Percentiles rank a stretch among this genome's conserved stretches.
These are phyloP conservation scores for Drusus annulatus DNA, from an alignment of 1,140 invertebrate genomes.

Conservation along the genomic window DNA sequence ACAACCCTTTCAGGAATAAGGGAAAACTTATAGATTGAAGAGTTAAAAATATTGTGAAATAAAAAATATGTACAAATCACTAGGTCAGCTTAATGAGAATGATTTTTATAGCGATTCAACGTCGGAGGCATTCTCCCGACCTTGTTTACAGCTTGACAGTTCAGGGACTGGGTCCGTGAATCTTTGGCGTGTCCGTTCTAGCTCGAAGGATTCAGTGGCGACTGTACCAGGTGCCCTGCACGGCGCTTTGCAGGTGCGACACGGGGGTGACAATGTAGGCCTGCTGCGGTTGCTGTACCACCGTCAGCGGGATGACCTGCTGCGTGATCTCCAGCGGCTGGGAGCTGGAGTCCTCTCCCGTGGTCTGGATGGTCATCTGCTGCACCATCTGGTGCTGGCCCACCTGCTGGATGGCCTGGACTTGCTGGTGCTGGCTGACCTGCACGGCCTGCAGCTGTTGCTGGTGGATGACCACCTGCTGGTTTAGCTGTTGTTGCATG, in stretches of 20 bases:
- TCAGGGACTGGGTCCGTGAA: too few relatives aligned
- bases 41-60: too few relatives aligned
- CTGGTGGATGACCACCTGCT: constrained; percentile 65
- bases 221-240: constrained; percentile 69
- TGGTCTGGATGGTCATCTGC: constrained; percentile 67
- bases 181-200: not conserved
- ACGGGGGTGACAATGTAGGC: constrained; percentile 76
- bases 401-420: constrained; percentile 67
- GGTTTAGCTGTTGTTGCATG: constrained; percentile 63
- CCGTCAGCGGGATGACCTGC: constrained; percentile 75
- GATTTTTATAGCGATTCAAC: too few relatives aligned
- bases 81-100: too few relatives aligned
- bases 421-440: constrained; percentile 67
- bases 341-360: constrained; percentile 67
- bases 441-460: constrained; percentile 66
- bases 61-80: too few relatives aligned
- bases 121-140: too few relatives aligned
- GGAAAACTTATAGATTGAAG: too few relatives aligned
- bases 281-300: constrained; percentile 73
- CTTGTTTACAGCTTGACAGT: too few relatives aligned
- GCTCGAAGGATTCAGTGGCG: constrained; percentile 64
- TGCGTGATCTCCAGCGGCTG: constrained; percentile 74
- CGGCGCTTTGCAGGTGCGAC: constrained; percentile 72
- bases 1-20: too few relatives aligned
- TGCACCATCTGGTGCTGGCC: constrained; percentile 70